Conservation (phyloP, 2,888 invertebrate species). For the Morinoia aosen region DNA sequence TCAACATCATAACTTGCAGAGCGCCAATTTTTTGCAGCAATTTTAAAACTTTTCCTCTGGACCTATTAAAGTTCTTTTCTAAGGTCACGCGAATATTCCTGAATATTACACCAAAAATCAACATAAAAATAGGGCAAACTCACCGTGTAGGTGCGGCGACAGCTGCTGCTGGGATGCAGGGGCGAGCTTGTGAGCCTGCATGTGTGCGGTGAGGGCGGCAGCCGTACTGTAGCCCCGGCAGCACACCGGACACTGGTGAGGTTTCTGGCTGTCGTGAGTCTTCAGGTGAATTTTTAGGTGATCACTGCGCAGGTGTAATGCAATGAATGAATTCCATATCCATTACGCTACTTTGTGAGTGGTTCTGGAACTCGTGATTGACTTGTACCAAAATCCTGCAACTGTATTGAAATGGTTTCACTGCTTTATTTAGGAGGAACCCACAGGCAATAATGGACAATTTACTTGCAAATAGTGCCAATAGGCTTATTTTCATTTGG, state of each 20-base stretch:
- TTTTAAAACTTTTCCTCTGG: neutral
- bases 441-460: too few species aligned
- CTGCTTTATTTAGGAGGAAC: too few species aligned
- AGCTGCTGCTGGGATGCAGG: neutral
- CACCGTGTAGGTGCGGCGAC: neutral
- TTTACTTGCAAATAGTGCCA: too few species aligned
- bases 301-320: constrained; percentile 78
- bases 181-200: constrained; percentile 81
- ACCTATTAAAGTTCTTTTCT: neutral
- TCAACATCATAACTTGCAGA: neutral
- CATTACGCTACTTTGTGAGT: neutral
- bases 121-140: neutral
- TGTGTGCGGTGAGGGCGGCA: constrained; percentile 90
- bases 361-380: too few species aligned
- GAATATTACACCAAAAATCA: neutral
- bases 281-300: constrained; percentile 96
- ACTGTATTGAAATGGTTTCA: too few species aligned
- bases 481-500: too few species aligned
- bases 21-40: neutral
- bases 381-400: too few species aligned
- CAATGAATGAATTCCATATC: neutral
- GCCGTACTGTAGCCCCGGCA: constrained; percentile 93
- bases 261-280: constrained; percentile 93
- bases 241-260: constrained; percentile 91
- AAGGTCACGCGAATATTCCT: neutral